These are phyloP conservation scores for Lissocephala sabroskyi DNA, from an alignment of 2,888 invertebrate species.

Conservation along the genomic window DNA sequence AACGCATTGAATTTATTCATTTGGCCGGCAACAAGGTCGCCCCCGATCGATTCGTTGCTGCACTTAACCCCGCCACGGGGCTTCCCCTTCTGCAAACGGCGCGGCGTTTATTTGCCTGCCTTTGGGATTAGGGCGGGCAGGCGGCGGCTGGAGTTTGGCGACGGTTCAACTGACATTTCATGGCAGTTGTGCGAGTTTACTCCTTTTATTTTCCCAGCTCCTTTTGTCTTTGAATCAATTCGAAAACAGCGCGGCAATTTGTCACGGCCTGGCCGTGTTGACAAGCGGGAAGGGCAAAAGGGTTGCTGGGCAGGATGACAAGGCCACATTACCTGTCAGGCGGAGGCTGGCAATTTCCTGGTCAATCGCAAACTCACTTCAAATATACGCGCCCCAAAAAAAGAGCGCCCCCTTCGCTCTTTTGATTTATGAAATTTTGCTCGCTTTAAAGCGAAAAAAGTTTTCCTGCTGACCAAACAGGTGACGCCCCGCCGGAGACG, in stretches of 20 bases:
- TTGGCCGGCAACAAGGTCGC: constrained; percentile 47
- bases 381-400: background rate
- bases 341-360: constrained; percentile 29
- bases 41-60: constrained; percentile 30
- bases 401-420: background rate
- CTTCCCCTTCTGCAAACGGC: background rate
- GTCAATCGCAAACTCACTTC: too few relatives aligned
- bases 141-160: constrained; percentile 41
- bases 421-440: background rate
- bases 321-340: constrained; percentile 48
- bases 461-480: constrained; percentile 3
- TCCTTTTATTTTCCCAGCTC: background rate
- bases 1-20: constrained; percentile 63
- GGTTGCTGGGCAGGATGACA: constrained; percentile 3
- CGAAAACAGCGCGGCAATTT: constrained; percentile 47
- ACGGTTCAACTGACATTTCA: constrained; percentile 51
- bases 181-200: constrained; percentile 55
- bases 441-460: background rate
- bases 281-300: constrained; percentile 35
- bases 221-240: constrained; percentile 59
- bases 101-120: too few relatives aligned
- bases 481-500: constrained; percentile 18
- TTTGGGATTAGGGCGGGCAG: too few relatives aligned
- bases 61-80: constrained; percentile 6
- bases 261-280: constrained; percentile 52